Evolutionary conservation across 2,113 vertebrate species (phyloP).

Genomic region (Malurus elegans): DNA sequence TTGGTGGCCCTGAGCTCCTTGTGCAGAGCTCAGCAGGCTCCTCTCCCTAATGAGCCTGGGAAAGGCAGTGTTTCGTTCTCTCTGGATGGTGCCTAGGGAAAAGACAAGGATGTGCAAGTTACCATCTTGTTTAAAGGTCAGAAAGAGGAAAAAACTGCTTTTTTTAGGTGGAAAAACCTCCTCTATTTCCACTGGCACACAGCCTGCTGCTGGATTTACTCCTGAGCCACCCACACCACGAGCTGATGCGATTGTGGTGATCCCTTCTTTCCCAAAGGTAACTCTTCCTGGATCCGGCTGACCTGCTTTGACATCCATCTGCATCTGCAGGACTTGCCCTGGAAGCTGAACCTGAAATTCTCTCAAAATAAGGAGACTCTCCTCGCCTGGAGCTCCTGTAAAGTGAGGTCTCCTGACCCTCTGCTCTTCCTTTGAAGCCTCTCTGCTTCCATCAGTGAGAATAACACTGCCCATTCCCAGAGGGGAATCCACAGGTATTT

Average conservation of each 20-base stretch:
- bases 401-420: neutral
- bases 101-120: neutral
- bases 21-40: neutral
- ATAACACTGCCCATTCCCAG: accelerated
- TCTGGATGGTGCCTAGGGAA: neutral
- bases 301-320: neutral
- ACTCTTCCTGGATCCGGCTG: neutral
- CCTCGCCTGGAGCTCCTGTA: neutral
- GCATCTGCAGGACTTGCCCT: neutral
- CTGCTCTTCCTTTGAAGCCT: neutral
- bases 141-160: neutral
- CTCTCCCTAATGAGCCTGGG: neutral
- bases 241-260: neutral
- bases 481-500: neutral
- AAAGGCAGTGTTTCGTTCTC: neutral
- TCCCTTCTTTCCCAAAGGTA: neutral
- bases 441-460: neutral
- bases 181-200: neutral
- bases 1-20: neutral
- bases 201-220: neutral
- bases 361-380: neutral
- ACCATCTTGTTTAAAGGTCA: neutral
- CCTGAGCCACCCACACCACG: neutral
- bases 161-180: neutral
- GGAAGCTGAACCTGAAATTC: neutral